phyloP scores from a whole-genome alignment of 2,888 invertebrate genomes.

The Phrixothrix hirtus region DNA sequence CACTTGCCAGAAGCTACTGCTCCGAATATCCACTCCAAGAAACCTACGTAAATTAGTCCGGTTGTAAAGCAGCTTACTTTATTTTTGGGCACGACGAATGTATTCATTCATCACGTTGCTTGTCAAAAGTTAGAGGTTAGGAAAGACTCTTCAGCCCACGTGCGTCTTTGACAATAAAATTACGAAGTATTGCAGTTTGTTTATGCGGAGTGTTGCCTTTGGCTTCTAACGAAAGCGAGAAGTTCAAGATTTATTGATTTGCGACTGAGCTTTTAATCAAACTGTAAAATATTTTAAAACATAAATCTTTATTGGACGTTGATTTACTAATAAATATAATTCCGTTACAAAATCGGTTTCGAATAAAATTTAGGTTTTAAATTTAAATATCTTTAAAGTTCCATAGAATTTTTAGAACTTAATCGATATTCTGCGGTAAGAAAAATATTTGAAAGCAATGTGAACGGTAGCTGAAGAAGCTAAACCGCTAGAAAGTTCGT shows the following conservation, averaged over 20 bases:
- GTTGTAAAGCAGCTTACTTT: constrained; percentile 43
- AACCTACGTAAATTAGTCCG: constrained; percentile 43
- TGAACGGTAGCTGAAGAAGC: constrained; percentile 30
- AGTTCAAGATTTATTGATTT: too few relatives aligned
- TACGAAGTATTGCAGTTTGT: constrained; percentile 6
- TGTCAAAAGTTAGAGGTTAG: constrained; percentile 38
- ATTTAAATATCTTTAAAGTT: too few relatives aligned
- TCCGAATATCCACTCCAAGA: constrained; percentile 26
- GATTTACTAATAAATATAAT: too few relatives aligned
- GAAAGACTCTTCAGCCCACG: constrained; percentile 29
- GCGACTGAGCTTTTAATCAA: too few relatives aligned
- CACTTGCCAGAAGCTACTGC: constrained; percentile 36
- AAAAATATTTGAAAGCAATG: constrained; percentile 16
- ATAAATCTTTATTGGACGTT: too few relatives aligned
- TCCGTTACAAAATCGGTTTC: too few relatives aligned
- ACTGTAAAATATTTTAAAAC: too few relatives aligned
- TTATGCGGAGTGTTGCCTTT: background rate
- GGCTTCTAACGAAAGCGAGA: background rate
- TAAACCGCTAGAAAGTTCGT: constrained; percentile 31
- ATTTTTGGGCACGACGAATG: constrained; percentile 44
- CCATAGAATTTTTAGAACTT: too few relatives aligned
- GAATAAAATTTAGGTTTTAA: too few relatives aligned
- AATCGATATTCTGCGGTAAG: too few relatives aligned
- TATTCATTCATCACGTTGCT: constrained; percentile 43
- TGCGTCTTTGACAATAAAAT: constrained; percentile 27